These are phyloP conservation scores for Cryptophagus acutangulus DNA, from an alignment of 2,888 invertebrate genomes.

Conservation along the genomic window DNA sequence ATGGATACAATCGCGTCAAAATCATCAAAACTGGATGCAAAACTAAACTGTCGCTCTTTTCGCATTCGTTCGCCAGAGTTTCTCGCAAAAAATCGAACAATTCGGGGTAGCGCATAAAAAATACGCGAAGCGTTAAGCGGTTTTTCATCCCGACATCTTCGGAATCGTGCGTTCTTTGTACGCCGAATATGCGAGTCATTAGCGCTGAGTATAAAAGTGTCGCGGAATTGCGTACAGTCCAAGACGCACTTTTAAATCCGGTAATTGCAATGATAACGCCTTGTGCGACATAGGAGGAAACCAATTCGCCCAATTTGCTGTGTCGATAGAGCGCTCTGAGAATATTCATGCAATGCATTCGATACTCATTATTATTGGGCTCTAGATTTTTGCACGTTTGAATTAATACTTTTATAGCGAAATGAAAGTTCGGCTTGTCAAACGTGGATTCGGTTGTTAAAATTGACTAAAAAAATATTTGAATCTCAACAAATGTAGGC, in stretches of 20 bases:
- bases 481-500: slow-evolving; percentile 8
- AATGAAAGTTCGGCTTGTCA: slow-evolving; percentile 46
- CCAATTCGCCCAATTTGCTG: slow-evolving; percentile 67
- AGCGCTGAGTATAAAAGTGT: slow-evolving; percentile 80
- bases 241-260: slow-evolving; percentile 68
- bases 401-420: slow-evolving; percentile 57
- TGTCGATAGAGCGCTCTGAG: slow-evolving; percentile 75
- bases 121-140: slow-evolving; percentile 70
- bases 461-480: slow-evolving; percentile 58
- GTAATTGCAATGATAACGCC: slow-evolving; percentile 68
- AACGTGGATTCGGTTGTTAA: slow-evolving; percentile 64
- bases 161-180: slow-evolving; percentile 58
- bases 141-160: slow-evolving; percentile 59
- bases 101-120: slow-evolving; percentile 70
- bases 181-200: slow-evolving; percentile 83
- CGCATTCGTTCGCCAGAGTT: slow-evolving; percentile 37
- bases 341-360: slow-evolving; percentile 82
- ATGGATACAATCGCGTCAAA: slow-evolving; percentile 72
- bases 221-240: slow-evolving; percentile 84
- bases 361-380: slow-evolving; percentile 48
- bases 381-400: slow-evolving; percentile 41
- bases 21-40: slow-evolving; percentile 75
- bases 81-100: slow-evolving; percentile 54
- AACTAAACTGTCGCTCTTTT: slow-evolving; percentile 52
- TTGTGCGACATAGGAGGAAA: slow-evolving; percentile 62